Evolutionary conservation across 2,888 invertebrate genomes (phyloP).

Genomic region (Oxycera nigricornis): DNA sequence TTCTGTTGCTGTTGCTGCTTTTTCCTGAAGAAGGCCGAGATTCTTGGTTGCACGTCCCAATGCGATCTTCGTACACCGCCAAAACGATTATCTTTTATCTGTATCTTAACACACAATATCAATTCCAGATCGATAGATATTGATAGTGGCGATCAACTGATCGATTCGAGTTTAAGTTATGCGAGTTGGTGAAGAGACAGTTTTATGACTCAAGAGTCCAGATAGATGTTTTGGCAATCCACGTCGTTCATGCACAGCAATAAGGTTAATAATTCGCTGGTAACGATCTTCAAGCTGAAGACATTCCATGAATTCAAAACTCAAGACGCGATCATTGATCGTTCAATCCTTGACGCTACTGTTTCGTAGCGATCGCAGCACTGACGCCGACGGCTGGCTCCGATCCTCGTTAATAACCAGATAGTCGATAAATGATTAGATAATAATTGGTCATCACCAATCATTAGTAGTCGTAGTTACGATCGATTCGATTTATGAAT

Average conservation of each 20-base stretch:
- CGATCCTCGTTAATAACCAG: conserved; percentile 29
- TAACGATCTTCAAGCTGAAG: background rate
- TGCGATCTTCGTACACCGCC: background rate
- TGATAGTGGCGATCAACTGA: conserved; percentile 16
- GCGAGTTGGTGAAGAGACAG: background rate
- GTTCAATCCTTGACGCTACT: background rate
- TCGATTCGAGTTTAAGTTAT: too few relatives aligned
- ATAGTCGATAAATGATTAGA: conserved; percentile 33
- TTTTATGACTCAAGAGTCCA: too few relatives aligned
- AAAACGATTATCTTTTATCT: conserved; percentile 36
- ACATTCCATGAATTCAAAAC: background rate
- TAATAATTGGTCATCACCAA: conserved; percentile 31
- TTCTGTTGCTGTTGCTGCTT: background rate
- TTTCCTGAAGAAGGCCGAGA: too few relatives aligned
- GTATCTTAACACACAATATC: conserved; percentile 29
- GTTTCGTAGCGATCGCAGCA: background rate
- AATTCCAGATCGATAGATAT: conserved; percentile 25
- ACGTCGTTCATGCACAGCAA: background rate
- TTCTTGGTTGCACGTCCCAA: background rate
- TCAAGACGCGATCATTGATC: background rate
- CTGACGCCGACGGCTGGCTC: background rate
- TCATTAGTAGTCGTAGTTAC: conserved; percentile 29
- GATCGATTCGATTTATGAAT: conserved; percentile 30
- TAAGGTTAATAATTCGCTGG: background rate
- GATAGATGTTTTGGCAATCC: background rate